Percentiles rank a stretch among this genome's conserved stretches.
Evolutionary conservation across 2,888 invertebrate genomes (phyloP).

Genomic region (Oscheius onirici): DNA sequence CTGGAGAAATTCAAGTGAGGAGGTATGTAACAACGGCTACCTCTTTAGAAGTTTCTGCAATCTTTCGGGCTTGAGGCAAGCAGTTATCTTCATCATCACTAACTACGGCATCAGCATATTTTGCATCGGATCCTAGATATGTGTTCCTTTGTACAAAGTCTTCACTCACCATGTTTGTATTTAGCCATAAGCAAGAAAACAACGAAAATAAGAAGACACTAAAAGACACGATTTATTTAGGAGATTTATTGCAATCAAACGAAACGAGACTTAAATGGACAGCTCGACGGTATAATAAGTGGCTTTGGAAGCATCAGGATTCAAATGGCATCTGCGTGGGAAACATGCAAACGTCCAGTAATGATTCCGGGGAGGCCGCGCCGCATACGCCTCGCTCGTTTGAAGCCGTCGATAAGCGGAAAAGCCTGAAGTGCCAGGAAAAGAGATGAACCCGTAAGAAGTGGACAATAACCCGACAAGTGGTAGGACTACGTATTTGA

Average conservation of each 20-base stretch:
- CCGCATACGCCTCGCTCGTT: conserved; percentile 22
- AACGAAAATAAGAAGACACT: too few species aligned
- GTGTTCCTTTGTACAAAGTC: not conserved
- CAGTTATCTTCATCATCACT: conserved; percentile 55
- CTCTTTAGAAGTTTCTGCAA: conserved; percentile 55
- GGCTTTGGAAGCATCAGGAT: not conserved
- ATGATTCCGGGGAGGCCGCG: conserved; percentile 29
- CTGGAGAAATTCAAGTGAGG: conserved; percentile 29
- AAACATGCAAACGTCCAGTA: conserved; percentile 25
- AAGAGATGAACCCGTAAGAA: conserved; percentile 1
- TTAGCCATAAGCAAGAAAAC: conserved; percentile 43
- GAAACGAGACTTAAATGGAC: conserved; percentile 1
- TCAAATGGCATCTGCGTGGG: conserved; percentile 20
- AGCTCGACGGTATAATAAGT: not conserved
- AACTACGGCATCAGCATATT: conserved; percentile 55
- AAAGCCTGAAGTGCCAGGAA: conserved; percentile 4
- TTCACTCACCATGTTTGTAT: conserved; percentile 53
- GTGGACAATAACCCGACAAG: not conserved
- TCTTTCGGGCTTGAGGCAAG: conserved; percentile 43
- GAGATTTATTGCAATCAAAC: not conserved
- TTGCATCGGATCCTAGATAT: conserved; percentile 57
- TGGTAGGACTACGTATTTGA: conserved; percentile 3
- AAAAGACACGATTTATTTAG: too few species aligned
- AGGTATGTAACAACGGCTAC: conserved; percentile 40
- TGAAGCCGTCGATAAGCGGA: conserved; percentile 29